Percentiles rank a stretch among this genome's conserved stretches.
Conservation (phyloP, 1,140 invertebrate genomes). For the Cepaea nemoralis region DNA sequence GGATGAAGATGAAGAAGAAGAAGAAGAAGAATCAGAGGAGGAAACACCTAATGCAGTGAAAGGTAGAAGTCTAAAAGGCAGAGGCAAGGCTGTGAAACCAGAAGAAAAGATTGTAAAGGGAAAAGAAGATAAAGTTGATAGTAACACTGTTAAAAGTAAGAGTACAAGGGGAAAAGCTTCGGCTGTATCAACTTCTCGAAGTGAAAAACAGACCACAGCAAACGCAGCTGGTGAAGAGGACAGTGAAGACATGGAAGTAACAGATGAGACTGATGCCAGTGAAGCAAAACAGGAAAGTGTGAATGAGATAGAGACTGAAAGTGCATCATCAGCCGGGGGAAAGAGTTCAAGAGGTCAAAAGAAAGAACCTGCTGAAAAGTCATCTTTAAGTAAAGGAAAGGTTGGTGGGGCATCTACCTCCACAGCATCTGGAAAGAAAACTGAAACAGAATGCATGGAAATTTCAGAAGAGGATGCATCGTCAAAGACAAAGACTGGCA, state of each 20-base stretch:
- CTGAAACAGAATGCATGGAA: constrained; percentile 42
- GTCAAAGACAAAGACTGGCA: constrained; percentile 26
- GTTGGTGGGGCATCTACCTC: background rate
- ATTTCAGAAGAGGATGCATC: constrained; percentile 16
- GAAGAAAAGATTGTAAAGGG: background rate
- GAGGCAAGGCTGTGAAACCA: background rate
- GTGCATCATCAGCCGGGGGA: background rate
- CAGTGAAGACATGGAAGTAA: too few species aligned
- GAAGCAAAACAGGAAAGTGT: too few species aligned
- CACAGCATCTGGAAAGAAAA: constrained; percentile 9
- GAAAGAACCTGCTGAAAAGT: background rate
- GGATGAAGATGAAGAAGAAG: background rate
- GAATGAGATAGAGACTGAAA: too few species aligned
- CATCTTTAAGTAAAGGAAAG: background rate
- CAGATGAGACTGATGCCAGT: too few species aligned
- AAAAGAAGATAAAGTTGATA: too few species aligned
- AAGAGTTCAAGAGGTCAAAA: constrained; percentile 1
- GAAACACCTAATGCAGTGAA: background rate
- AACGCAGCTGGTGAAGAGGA: too few species aligned
- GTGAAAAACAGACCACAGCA: too few species aligned
- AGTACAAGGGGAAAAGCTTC: too few species aligned
- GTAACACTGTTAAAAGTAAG: too few species aligned
- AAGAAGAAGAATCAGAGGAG: background rate
- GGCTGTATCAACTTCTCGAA: too few species aligned
- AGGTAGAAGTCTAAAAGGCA: background rate